Conservation (phyloP, 2,888 invertebrate genomes). For the Zelleria hepariella region DNA sequence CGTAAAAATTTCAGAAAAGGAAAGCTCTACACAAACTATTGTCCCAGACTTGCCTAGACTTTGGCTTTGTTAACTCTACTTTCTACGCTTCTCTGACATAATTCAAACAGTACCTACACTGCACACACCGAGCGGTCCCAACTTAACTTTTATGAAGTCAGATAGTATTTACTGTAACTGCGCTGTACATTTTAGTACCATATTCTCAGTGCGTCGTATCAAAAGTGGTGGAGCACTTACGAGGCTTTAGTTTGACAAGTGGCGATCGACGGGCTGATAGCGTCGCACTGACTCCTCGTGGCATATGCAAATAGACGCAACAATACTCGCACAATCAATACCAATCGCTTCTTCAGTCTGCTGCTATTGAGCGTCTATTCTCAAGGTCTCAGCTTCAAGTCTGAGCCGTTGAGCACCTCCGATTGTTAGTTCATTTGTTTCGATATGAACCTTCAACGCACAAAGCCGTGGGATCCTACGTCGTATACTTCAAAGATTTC, state of each 20-base stretch:
- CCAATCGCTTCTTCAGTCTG: background rate
- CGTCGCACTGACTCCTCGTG: background rate
- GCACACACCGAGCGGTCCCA: background rate
- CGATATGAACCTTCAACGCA: background rate
- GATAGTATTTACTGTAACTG: background rate
- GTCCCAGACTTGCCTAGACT: too few relatives aligned
- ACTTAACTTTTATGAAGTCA: background rate
- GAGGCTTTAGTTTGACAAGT: constrained; percentile 20
- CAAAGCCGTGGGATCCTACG: background rate
- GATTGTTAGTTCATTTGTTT: background rate
- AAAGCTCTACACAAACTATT: background rate
- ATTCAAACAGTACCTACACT: background rate
- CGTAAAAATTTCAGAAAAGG: background rate
- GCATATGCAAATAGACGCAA: constrained; percentile 3
- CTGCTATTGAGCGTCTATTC: background rate
- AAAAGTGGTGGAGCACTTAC: constrained; percentile 1
- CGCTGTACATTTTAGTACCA: background rate
- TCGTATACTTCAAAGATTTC: background rate
- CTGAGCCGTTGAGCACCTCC: background rate
- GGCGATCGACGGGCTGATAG: constrained; percentile 17
- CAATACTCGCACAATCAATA: background rate
- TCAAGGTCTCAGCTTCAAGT: background rate
- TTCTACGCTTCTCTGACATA: background rate
- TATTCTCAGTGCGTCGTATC: background rate
- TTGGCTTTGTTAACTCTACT: background rate